These are phyloP conservation scores for Parazoanthus atlanticus DNA, from an alignment of 92 coral and sea anemone species.

Conservation along the genomic window DNA sequence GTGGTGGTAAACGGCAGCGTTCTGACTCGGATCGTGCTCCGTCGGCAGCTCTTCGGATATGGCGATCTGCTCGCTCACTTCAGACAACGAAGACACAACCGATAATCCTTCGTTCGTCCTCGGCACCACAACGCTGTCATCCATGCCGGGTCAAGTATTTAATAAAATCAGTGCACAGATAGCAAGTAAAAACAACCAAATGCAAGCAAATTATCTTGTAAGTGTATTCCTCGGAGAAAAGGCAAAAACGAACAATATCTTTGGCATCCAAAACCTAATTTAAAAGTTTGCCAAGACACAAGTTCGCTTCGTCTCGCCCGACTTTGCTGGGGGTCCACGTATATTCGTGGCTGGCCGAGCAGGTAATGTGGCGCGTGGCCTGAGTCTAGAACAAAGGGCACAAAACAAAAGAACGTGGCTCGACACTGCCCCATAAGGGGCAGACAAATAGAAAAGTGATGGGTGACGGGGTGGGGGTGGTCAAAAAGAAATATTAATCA, in stretches of 20 bases:
- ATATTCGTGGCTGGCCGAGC: conserved; percentile 75
- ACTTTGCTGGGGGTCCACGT: conserved; percentile 73
- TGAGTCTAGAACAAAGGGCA: background rate
- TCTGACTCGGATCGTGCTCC: conserved; percentile 84
- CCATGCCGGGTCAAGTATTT: conserved; percentile 57
- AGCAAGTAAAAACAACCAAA: background rate
- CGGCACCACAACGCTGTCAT: conserved; percentile 95
- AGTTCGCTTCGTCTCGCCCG: conserved; percentile 59
- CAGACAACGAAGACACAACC: conserved; percentile 98
- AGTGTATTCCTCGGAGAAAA: conserved; percentile 2
- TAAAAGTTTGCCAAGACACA: conserved; percentile 31
- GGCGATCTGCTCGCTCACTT: conserved; percentile 99
- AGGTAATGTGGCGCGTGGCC: conserved; percentile 22
- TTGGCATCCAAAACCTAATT: conserved; percentile 27
- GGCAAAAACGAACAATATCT: background rate
- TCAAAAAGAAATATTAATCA: no score
- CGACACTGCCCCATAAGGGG: no score
- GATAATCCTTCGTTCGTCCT: conserved; percentile 94
- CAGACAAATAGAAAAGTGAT: no score
- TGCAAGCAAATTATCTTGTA: background rate
- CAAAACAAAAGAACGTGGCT: no score
- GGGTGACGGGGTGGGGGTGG: no score
- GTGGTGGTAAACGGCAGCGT: conserved; percentile 70
- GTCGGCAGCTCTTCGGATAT: conserved; percentile 99
- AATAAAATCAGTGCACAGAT: background rate